These are phyloP conservation scores for Streptopelia turtur DNA, from an alignment of 2,797 vertebrate genomes.

Conservation along the genomic window DNA sequence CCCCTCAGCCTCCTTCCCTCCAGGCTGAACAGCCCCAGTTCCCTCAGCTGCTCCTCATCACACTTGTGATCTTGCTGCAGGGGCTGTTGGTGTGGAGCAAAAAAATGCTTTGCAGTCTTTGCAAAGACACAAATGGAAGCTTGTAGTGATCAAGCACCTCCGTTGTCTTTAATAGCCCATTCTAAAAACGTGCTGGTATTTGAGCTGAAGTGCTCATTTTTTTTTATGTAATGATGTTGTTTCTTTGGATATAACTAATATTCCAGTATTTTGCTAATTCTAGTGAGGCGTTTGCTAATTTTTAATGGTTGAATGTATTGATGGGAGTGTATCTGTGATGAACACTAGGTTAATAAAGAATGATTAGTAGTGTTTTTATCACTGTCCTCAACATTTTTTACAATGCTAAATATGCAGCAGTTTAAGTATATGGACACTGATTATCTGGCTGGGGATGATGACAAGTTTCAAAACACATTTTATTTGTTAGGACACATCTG, in stretches of 20 bases:
- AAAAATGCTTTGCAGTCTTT: neutral
- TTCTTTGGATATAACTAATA: neutral
- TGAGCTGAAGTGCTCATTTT: neutral
- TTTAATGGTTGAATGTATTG: neutral
- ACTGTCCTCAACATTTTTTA: neutral
- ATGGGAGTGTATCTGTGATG: neutral
- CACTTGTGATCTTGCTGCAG: neutral
- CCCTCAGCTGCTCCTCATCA: no score
- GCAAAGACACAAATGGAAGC: fast-evolving
- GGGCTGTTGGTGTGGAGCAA: neutral
- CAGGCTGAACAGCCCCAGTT: no score
- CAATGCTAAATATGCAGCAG: neutral
- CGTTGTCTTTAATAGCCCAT: neutral
- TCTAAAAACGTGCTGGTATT: neutral
- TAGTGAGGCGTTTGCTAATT: neutral
- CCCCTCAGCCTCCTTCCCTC: no score
- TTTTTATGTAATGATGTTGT: no score
- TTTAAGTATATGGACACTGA: neutral
- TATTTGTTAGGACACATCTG: conserved; percentile 29
- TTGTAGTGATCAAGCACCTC: neutral
- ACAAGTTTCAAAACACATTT: conserved; percentile 30
- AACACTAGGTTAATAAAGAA: neutral
- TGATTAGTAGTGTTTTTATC: neutral
- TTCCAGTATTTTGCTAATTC: neutral
- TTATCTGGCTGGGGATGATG: neutral